A percentile compares a stretch with the other conserved stretches of the same genome.
Conservation (phyloP, 2,797 vertebrate genomes). For the Chromobotia macracanthus region DNA sequence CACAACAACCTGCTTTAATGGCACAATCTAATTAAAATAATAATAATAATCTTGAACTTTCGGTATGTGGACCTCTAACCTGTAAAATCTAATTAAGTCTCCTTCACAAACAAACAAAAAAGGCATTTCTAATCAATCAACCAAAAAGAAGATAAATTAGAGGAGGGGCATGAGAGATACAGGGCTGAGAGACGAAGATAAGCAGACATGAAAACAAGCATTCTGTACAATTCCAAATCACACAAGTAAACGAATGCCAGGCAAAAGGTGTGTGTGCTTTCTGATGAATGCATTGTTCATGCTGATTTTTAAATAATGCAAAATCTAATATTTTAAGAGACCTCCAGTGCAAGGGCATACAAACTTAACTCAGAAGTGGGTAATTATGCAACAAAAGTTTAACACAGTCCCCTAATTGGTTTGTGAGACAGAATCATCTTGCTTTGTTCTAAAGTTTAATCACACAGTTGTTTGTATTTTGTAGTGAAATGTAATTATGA, state of each 20-base stretch:
- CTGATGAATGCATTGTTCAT: slow-evolving; percentile 40
- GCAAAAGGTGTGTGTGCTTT: slow-evolving; percentile 53
- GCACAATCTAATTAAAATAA: slow-evolving; percentile 65
- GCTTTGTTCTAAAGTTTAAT: neutral
- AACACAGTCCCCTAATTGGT: neutral
- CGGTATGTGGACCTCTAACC: slow-evolving; percentile 70
- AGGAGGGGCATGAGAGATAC: slow-evolving; percentile 61
- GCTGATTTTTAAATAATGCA: slow-evolving; percentile 56
- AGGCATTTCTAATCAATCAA: slow-evolving; percentile 70
- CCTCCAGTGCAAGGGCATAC: neutral
- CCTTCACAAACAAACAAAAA: slow-evolving; percentile 67
- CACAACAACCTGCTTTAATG: slow-evolving; percentile 57
- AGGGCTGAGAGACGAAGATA: slow-evolving; percentile 66
- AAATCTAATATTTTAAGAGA: neutral
- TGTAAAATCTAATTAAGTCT: slow-evolving; percentile 72
- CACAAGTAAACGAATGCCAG: slow-evolving; percentile 36
- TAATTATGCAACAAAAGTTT: neutral
- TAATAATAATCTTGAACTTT: slow-evolving; percentile 73
- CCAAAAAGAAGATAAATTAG: slow-evolving; percentile 67
- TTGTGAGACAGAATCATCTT: too few species aligned
- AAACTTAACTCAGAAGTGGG: neutral
- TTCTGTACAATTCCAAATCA: slow-evolving; percentile 59
- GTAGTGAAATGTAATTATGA: neutral
- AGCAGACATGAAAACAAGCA: slow-evolving; percentile 54
- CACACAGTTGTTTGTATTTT: neutral